Percentiles rank a stretch among this genome's conserved stretches.
Conservation (phyloP, 2,113 vertebrate species). For the Percopsis transmontana region DNA sequence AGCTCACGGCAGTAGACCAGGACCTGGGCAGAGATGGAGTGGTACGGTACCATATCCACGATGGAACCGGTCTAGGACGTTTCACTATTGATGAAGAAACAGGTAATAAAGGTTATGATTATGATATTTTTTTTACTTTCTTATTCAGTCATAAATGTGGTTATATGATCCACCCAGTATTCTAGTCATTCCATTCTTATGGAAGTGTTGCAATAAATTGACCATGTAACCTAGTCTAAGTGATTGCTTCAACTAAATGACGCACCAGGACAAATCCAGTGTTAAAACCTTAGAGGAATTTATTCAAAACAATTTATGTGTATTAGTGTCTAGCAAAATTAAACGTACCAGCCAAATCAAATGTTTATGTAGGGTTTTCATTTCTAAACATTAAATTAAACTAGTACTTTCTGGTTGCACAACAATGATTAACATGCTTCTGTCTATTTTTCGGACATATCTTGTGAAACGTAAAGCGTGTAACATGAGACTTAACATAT, state of each 20-base stretch:
- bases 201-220: too few species aligned
- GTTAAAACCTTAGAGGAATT: too few species aligned
- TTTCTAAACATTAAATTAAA: neutral
- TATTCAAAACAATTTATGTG: too few species aligned
- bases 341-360: neutral
- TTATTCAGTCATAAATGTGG: too few species aligned
- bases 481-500: conserved; percentile 7
- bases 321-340: too few species aligned
- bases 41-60: conserved; percentile 87
- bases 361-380: neutral
- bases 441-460: conserved; percentile 27
- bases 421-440: conserved; percentile 5
- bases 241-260: too few species aligned
- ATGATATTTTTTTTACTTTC: neutral
- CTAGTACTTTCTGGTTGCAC: too few species aligned
- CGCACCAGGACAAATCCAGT: too few species aligned
- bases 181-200: too few species aligned
- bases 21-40: conserved; percentile 89
- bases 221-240: too few species aligned
- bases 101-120: conserved; percentile 75
- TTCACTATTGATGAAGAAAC: conserved; percentile 89
- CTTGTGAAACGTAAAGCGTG: conserved; percentile 10
- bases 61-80: conserved; percentile 86
- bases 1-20: conserved; percentile 82
- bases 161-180: too few species aligned